phyloP scores from a whole-genome alignment of 1,140 invertebrate species.

The Metaphire vulgaris region DNA sequence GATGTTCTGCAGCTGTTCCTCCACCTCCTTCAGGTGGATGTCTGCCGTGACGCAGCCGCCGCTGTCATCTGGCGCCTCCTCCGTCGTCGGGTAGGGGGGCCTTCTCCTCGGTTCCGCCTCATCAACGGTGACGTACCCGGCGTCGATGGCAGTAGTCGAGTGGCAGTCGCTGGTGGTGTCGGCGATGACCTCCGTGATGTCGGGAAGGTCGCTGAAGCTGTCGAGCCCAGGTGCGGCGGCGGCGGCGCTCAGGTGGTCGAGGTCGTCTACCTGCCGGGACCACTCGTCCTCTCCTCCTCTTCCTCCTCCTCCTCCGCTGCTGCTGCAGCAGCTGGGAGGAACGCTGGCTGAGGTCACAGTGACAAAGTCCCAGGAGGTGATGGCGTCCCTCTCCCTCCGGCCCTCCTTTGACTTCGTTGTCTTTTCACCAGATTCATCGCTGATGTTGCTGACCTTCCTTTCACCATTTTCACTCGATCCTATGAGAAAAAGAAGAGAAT shows the following conservation, averaged over 20 bases:
- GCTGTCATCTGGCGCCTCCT: constrained; percentile 16
- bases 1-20: constrained; percentile 44
- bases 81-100: too few relatives aligned
- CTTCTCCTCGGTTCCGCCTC: not conserved
- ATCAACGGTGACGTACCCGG: not conserved
- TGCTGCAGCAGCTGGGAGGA: constrained; percentile 31
- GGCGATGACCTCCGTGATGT: constrained; percentile 16
- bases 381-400: constrained; percentile 13
- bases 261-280: constrained; percentile 33
- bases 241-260: constrained; percentile 23
- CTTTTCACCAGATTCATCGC: too few relatives aligned
- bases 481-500: too few relatives aligned
- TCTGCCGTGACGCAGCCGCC: constrained; percentile 31
- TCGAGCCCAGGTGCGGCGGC: constrained; percentile 15
- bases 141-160: not conserved
- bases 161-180: constrained; percentile 10
- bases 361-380: constrained; percentile 28
- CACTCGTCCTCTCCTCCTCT: constrained; percentile 40
- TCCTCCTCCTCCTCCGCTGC: too few relatives aligned
- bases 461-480: too few relatives aligned
- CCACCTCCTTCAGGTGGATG: constrained; percentile 29
- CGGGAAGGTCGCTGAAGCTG: constrained; percentile 23
- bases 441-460: too few relatives aligned
- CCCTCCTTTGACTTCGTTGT: constrained; percentile 13
- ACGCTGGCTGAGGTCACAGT: constrained; percentile 31